phyloP scores from a whole-genome alignment of 2,113 vertebrate genomes.

The Chamaea fasciata region DNA sequence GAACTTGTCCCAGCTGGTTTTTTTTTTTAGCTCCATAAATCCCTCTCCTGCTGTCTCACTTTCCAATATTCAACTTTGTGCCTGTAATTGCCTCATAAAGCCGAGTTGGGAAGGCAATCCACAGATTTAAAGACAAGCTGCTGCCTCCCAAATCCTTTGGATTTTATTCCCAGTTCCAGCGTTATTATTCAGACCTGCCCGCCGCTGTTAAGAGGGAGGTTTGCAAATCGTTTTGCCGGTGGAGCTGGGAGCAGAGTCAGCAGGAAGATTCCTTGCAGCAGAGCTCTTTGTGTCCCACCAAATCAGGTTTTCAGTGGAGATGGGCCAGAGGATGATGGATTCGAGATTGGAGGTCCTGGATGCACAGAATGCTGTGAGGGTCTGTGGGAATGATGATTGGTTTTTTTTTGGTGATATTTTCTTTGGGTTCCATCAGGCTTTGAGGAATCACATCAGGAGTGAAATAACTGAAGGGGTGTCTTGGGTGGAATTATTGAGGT shows the following conservation, averaged over 20 bases:
- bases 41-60: neutral
- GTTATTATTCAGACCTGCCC: fast-evolving
- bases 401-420: neutral
- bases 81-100: neutral
- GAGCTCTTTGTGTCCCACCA: neutral
- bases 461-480: neutral
- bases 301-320: neutral
- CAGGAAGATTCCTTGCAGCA: neutral
- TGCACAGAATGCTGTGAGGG: neutral
- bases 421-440: neutral
- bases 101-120: neutral
- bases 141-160: neutral
- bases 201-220: neutral
- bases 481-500: fast-evolving
- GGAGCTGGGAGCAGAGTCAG: neutral
- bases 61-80: neutral
- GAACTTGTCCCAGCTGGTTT: neutral
- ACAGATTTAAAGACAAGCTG: neutral
- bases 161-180: neutral
- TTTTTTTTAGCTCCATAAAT: neutral
- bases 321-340: neutral
- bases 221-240: neutral
- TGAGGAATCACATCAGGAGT: fast-evolving
- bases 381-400: no score
- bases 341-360: fast-evolving